A percentile compares a stretch with the other conserved stretches of the same genome.
phyloP scores from a whole-genome alignment of 2,113 vertebrate genomes.

The Himantopus leucocephalus region DNA sequence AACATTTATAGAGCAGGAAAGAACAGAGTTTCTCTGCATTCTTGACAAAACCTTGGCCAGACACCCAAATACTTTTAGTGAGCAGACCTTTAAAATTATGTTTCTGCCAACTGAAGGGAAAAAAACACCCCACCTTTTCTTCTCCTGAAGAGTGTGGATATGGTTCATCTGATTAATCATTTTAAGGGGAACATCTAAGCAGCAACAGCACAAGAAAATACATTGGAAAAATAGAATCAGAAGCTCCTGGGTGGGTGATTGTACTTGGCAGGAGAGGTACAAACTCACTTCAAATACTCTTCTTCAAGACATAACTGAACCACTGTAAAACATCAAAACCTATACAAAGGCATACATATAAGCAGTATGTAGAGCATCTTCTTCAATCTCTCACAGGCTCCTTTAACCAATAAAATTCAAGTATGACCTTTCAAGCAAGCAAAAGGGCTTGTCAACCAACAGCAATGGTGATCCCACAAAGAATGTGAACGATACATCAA shows the following conservation, averaged over 20 bases:
- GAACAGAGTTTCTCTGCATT: background rate
- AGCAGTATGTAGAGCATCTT: background rate
- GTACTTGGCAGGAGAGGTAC: background rate
- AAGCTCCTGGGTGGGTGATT: background rate
- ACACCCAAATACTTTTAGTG: background rate
- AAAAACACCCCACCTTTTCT: background rate
- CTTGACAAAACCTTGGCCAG: conserved; percentile 4
- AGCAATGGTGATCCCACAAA: background rate
- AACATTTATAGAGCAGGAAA: background rate
- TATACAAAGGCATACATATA: background rate
- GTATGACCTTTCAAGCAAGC: background rate
- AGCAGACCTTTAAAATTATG: background rate
- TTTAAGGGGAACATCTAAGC: background rate
- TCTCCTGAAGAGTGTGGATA: background rate
- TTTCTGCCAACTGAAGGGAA: background rate
- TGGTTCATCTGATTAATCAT: background rate
- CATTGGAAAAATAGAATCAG: background rate
- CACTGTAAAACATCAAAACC: background rate
- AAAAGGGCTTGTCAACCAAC: background rate
- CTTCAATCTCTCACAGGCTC: background rate
- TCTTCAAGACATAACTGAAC: background rate
- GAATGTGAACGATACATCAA: background rate
- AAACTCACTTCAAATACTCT: background rate
- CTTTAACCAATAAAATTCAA: background rate
- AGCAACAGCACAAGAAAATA: background rate